A percentile compares a stretch with the other conserved stretches of the same genome.
Conservation (phyloP, 2,113 vertebrate species). For the Gambusia holbrooki region DNA sequence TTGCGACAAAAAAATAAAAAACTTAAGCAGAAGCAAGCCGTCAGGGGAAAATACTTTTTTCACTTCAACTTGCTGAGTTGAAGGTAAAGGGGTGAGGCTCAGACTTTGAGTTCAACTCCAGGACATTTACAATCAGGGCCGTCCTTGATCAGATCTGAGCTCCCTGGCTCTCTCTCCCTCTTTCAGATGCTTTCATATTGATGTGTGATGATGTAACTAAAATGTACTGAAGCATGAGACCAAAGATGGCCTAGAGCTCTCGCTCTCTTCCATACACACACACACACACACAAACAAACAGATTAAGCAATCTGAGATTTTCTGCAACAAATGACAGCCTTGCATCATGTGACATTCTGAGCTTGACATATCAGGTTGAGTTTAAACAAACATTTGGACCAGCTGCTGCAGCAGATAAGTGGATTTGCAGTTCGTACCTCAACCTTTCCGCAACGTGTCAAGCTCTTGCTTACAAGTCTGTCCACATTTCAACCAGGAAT, state of each 20-base stretch:
- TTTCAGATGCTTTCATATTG: conserved; percentile 34
- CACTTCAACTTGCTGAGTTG: no score
- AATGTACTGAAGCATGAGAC: conserved; percentile 34
- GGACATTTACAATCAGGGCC: conserved; percentile 16
- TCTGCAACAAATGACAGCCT: conserved; percentile 5
- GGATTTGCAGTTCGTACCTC: not conserved
- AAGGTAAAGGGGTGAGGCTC: not conserved
- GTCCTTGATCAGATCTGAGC: conserved; percentile 30
- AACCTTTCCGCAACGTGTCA: not conserved
- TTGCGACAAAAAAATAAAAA: no score
- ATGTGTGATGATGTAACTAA: conserved; percentile 52
- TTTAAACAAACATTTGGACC: conserved; percentile 1
- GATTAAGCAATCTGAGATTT: conserved; percentile 9
- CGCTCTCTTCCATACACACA: not conserved
- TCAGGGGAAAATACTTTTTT: no score
- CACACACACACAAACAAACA: not conserved
- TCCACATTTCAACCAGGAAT: no score
- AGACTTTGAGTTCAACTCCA: conserved; percentile 12
- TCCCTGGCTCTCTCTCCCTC: not conserved
- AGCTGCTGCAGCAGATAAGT: not conserved
- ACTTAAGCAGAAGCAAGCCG: no score
- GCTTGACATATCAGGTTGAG: conserved; percentile 4
- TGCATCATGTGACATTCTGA: not conserved
- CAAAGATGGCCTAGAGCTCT: conserved; percentile 20
- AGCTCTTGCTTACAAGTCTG: not conserved